phyloP scores from a whole-genome alignment of 2,113 vertebrate species.

The Alces alces region DNA sequence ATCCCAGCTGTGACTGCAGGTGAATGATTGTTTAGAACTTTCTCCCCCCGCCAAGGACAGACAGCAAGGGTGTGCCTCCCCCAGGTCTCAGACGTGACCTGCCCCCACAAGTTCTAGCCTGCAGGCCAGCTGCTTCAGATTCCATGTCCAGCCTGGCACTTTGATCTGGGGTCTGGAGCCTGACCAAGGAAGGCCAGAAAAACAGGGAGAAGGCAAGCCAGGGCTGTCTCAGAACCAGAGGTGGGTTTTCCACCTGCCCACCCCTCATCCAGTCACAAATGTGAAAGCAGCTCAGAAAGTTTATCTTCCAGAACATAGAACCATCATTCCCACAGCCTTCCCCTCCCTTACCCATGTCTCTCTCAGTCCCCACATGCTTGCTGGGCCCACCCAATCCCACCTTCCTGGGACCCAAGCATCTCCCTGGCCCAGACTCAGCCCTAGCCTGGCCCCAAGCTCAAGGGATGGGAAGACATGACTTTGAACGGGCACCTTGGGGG shows the following conservation, averaged over 20 bases:
- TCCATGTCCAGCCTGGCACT: not conserved
- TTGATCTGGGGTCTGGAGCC: not conserved
- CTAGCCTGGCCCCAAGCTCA: not conserved
- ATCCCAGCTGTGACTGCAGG: not conserved
- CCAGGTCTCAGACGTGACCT: not conserved
- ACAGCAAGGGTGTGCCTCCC: not conserved
- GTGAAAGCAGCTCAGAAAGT: not conserved
- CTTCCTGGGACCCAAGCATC: not conserved
- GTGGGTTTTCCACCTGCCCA: not conserved
- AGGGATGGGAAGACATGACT: not conserved
- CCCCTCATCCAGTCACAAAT: not conserved
- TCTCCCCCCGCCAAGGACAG: not conserved
- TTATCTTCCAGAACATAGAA: not conserved
- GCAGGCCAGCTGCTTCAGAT: not conserved
- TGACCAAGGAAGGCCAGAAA: not conserved
- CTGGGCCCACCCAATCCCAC: not conserved
- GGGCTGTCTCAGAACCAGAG: not conserved
- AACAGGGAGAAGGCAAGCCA: not conserved
- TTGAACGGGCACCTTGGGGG: slow-evolving; percentile 87
- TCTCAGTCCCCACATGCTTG: not conserved
- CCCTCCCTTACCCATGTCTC: not conserved
- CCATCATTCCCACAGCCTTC: not conserved
- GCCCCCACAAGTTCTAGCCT: not conserved
- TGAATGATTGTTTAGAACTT: not conserved
- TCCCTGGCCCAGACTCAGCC: not conserved